Percentiles rank a stretch among this genome's conserved stretches.
These are phyloP conservation scores for Eucidaris tribuloides DNA, from an alignment of 35 echinoderm and acorn worm genomes.

Conservation along the genomic window DNA sequence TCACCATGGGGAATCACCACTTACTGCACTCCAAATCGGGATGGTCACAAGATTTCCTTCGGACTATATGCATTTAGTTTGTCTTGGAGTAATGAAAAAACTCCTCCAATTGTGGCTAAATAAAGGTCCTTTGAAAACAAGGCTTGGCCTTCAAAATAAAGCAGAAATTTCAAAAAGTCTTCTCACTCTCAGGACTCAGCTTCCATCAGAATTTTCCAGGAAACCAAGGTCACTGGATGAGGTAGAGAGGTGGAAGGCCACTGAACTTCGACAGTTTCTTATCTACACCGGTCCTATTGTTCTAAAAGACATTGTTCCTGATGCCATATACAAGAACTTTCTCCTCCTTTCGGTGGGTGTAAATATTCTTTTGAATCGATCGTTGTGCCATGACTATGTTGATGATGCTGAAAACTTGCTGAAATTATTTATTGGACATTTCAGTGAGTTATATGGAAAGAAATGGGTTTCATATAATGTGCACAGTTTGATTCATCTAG, in stretches of 20 bases:
- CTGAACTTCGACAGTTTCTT: constrained; percentile 58
- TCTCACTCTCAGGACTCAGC: constrained; percentile 11
- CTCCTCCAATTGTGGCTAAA: constrained; percentile 55
- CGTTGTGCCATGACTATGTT: constrained; percentile 9
- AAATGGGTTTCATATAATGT: constrained; percentile 53
- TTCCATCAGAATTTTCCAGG: constrained; percentile 67
- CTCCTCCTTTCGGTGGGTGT: constrained; percentile 46
- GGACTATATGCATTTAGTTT: constrained; percentile 82
- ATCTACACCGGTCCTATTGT: constrained; percentile 58
- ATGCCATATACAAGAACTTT: constrained; percentile 41
- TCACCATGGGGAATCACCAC: constrained; percentile 34
- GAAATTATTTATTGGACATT: constrained; percentile 22
- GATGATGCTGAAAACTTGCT: constrained; percentile 55
- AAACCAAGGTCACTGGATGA: constrained; percentile 48
- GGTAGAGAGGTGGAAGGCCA: constrained; percentile 60
- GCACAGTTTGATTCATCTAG: constrained; percentile 59
- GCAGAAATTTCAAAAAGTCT: constrained; percentile 41
- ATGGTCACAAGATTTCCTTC: constrained; percentile 60
- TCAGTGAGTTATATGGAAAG: constrained; percentile 26
- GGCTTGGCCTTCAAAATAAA: background rate
- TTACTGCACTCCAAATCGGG: background rate
- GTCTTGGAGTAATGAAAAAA: constrained; percentile 55
- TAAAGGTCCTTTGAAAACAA: constrained; percentile 40
- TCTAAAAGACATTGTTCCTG: constrained; percentile 22
- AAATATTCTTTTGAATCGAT: constrained; percentile 56